Evolutionary conservation across 2,888 invertebrate genomes (phyloP).

Genomic region (Tortrix viridana): DNA sequence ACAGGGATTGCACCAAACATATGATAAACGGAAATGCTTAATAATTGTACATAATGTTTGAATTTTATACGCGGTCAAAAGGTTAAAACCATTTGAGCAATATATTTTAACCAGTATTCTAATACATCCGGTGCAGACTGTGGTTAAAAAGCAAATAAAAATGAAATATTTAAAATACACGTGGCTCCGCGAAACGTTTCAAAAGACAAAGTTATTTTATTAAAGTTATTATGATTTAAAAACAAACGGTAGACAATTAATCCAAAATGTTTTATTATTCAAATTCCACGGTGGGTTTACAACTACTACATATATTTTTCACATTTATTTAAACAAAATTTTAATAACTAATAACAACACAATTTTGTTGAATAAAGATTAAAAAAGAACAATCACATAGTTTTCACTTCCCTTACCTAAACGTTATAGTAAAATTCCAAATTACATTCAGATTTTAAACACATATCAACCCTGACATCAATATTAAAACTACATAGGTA

Average conservation of each 20-base stretch:
- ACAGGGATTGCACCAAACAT: too few relatives aligned
- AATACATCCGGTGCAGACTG: too few relatives aligned
- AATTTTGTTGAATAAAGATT: constrained; percentile 1
- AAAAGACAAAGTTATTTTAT: too few relatives aligned
- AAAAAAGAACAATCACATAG: too few relatives aligned
- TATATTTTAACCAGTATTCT: too few relatives aligned
- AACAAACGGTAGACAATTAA: constrained; percentile 6
- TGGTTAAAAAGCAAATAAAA: too few relatives aligned
- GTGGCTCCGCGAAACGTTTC: constrained; percentile 13
- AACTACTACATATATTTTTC: constrained; percentile 9
- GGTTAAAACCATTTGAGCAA: too few relatives aligned
- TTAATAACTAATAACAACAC: constrained; percentile 7
- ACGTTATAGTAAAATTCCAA: neutral
- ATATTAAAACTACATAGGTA: neutral
- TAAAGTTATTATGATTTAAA: neutral
- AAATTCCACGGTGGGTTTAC: constrained; percentile 27
- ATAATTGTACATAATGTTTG: too few relatives aligned
- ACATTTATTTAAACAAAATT: neutral
- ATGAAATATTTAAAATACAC: constrained; percentile 21
- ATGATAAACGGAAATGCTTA: neutral
- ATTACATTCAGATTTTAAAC: neutral
- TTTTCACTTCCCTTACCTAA: neutral
- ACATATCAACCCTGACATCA: constrained; percentile 24
- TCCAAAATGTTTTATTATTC: constrained; percentile 30
- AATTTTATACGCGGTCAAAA: too few relatives aligned